These are phyloP conservation scores for Laupala kohalensis DNA, from an alignment of 1,140 invertebrate genomes.

Conservation along the genomic window DNA sequence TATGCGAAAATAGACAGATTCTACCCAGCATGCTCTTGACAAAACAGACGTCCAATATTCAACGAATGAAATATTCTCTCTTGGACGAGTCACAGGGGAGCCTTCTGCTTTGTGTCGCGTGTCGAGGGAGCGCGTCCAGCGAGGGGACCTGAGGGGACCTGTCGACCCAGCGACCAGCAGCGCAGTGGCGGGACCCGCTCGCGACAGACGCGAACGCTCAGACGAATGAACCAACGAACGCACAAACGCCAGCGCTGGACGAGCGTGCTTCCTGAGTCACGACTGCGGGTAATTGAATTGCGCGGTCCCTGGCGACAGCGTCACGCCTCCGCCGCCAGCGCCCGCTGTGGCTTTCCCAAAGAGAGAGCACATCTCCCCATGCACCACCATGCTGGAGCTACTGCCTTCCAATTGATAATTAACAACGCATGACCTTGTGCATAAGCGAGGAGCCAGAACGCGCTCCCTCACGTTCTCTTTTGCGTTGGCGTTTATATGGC, in stretches of 20 bases:
- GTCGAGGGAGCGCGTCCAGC: no score
- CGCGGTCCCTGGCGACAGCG: background rate
- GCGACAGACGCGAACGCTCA: no score
- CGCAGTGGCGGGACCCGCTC: no score
- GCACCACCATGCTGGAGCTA: background rate
- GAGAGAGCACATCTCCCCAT: background rate
- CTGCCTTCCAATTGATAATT: background rate
- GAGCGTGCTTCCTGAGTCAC: background rate
- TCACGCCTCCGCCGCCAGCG: background rate
- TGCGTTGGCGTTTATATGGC: no score
- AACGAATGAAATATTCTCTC: no score
- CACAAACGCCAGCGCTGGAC: no score
- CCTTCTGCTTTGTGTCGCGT: background rate
- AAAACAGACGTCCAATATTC: no score
- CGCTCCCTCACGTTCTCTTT: no score
- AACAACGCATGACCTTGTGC: background rate
- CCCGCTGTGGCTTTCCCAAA: background rate
- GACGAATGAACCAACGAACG: no score
- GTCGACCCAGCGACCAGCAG: no score
- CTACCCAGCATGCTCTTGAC: no score
- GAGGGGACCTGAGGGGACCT: background rate
- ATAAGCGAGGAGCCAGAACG: background rate
- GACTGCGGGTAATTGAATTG: background rate
- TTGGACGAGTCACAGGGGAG: background rate
- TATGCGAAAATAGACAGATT: no score